Percentiles rank a stretch among this genome's conserved stretches.
phyloP scores from a whole-genome alignment of 2,797 vertebrate species.

The Cetoscarus ocellatus region DNA sequence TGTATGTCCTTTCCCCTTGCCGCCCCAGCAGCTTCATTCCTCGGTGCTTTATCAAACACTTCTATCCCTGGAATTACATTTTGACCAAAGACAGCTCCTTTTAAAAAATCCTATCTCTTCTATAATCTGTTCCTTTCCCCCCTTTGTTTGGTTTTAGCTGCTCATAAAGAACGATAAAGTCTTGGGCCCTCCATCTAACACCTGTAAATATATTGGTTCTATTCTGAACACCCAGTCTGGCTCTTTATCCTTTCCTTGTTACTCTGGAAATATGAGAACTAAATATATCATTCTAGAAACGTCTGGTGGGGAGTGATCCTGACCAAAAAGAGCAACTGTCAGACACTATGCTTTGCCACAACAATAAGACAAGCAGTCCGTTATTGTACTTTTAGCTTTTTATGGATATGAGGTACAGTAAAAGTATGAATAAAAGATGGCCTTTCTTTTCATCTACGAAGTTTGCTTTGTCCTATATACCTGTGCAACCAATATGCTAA shows the following conservation, averaged over 20 bases:
- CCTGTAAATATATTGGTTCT: slow-evolving; percentile 28
- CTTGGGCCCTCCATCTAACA: slow-evolving; percentile 35
- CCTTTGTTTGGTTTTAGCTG: slow-evolving; percentile 45
- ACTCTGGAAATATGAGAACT: slow-evolving; percentile 4
- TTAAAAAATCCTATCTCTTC: slow-evolving; percentile 23
- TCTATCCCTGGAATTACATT: slow-evolving; percentile 56
- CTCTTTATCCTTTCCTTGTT: slow-evolving; percentile 18
- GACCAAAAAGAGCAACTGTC: background rate
- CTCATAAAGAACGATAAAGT: slow-evolving; percentile 30
- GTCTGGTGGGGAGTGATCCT: background rate
- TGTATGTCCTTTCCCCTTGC: slow-evolving; percentile 42
- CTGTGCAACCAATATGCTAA: too few relatives aligned
- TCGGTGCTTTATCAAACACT: slow-evolving; percentile 55
- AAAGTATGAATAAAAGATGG: too few relatives aligned
- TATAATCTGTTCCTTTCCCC: slow-evolving; percentile 6
- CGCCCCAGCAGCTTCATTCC: slow-evolving; percentile 39
- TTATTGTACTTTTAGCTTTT: background rate
- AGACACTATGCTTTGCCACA: background rate
- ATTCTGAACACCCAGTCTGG: slow-evolving; percentile 1
- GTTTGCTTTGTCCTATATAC: too few relatives aligned
- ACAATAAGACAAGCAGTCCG: background rate
- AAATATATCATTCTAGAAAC: background rate
- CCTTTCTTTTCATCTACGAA: too few relatives aligned
- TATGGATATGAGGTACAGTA: background rate
- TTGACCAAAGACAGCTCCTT: slow-evolving; percentile 40